phyloP scores from a whole-genome alignment of 2,113 vertebrate genomes.

The Emydocephalus ijimae region DNA sequence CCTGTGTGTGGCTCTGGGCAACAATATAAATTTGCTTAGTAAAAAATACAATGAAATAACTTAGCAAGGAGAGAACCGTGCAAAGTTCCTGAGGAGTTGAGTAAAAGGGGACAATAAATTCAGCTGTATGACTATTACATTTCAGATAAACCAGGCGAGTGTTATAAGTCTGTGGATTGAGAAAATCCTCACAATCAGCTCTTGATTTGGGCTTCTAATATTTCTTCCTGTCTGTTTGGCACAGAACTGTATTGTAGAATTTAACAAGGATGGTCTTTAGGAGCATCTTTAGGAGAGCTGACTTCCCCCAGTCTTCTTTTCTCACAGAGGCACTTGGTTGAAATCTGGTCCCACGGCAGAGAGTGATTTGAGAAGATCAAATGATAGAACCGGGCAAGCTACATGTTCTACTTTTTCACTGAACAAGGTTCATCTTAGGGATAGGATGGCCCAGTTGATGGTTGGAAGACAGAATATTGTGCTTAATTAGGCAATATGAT shows the following conservation, averaged over 20 bases:
- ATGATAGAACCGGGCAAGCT: not conserved
- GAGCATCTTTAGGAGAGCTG: no score
- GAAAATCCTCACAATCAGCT: not conserved
- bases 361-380: not conserved
- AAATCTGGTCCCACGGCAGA: not conserved
- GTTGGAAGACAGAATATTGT: not conserved
- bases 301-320: not conserved
- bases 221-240: not conserved
- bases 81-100: not conserved
- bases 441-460: not conserved
- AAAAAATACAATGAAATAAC: not conserved
- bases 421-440: not conserved
- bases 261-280: not conserved
- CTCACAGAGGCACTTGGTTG: not conserved
- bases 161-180: not conserved
- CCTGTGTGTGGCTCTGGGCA: not conserved
- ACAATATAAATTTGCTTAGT: not conserved
- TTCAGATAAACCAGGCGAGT: not conserved
- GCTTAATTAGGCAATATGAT: not conserved
- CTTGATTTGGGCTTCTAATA: not conserved
- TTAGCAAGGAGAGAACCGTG: not conserved
- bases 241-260: not conserved
- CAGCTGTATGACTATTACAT: not conserved
- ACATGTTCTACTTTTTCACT: not conserved
- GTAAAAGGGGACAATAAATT: not conserved